Evolutionary conservation across 2,113 vertebrate genomes (phyloP).

Genomic region (Cyprinodon variegatus): DNA sequence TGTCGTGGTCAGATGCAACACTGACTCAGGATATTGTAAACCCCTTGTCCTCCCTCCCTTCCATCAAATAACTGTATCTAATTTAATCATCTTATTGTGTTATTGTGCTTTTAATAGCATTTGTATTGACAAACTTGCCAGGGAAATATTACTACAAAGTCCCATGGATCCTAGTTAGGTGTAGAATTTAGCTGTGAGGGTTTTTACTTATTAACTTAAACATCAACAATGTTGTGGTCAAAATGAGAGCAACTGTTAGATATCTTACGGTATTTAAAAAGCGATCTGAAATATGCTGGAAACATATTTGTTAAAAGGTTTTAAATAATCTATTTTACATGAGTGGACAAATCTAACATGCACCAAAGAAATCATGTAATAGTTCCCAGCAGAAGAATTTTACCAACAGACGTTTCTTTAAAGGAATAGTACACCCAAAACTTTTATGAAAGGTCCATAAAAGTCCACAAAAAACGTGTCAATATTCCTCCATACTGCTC

Average conservation of each 20-base stretch:
- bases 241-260: not conserved
- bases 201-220: not conserved
- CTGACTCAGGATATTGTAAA: slow-evolving; percentile 28
- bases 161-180: not conserved
- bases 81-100: not conserved
- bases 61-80: not conserved
- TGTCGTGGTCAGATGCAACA: slow-evolving; percentile 17
- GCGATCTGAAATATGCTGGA: not conserved
- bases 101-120: not conserved
- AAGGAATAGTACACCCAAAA: too few species aligned
- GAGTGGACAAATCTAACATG: too few species aligned
- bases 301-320: too few species aligned
- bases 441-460: too few species aligned
- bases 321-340: too few species aligned
- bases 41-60: not conserved
- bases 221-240: too few species aligned
- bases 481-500: too few species aligned
- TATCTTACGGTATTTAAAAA: not conserved
- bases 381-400: too few species aligned
- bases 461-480: too few species aligned
- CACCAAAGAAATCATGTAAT: too few species aligned
- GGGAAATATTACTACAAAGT: not conserved
- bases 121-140: not conserved
- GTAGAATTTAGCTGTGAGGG: not conserved
- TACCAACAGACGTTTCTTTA: too few species aligned